Evolutionary conservation across 2,888 invertebrate genomes (phyloP).

Genomic region (Eugnorisma glareosa): DNA sequence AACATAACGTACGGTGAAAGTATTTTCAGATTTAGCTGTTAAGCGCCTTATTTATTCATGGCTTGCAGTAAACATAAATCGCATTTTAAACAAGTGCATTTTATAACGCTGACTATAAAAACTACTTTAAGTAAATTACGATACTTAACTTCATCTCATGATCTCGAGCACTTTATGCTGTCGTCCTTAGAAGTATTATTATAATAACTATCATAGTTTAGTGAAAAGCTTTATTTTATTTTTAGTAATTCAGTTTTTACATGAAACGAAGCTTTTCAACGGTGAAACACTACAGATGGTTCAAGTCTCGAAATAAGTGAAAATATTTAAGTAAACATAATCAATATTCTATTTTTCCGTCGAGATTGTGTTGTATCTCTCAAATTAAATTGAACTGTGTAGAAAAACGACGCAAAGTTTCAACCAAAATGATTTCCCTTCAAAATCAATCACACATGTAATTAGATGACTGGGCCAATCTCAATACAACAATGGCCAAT

Average conservation of each 20-base stretch:
- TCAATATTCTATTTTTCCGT: background rate
- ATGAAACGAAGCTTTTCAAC: background rate
- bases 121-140: conserved; percentile 58
- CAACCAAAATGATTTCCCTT: conserved; percentile 49
- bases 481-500: conserved; percentile 80
- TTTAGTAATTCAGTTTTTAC: background rate
- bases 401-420: conserved; percentile 17
- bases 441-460: conserved; percentile 65
- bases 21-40: conserved; percentile 69
- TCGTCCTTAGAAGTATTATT: conserved; percentile 23
- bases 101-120: conserved; percentile 64
- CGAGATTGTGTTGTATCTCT: background rate
- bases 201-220: conserved; percentile 29
- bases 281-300: background rate
- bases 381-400: conserved; percentile 35
- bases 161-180: conserved; percentile 37
- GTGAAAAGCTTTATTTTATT: conserved; percentile 23
- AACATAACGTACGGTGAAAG: conserved; percentile 69
- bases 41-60: conserved; percentile 70
- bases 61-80: conserved; percentile 69
- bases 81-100: conserved; percentile 69
- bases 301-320: background rate
- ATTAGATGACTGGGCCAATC: conserved; percentile 67
- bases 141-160: conserved; percentile 60
- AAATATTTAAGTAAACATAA: background rate